Evolutionary conservation across 2,797 vertebrate species (phyloP), one percentile per base, ranked within the genome.

Genomic region (Sebastes nivosus): DNA sequence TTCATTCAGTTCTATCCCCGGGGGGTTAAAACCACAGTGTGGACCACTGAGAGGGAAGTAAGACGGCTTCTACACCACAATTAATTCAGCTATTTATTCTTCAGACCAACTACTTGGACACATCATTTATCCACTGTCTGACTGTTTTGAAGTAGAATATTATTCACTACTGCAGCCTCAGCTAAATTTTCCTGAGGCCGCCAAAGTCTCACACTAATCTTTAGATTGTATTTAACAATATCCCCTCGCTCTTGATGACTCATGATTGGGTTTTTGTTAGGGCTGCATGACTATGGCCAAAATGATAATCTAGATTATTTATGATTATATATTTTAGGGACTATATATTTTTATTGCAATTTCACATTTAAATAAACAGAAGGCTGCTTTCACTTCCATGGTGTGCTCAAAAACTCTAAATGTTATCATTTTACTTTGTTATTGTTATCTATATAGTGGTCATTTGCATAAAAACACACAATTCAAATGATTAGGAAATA

Each of bases 71-170:
- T 46, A 57, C 8, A 78, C 72, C 72, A 72, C 50, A 87, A 60
- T 65, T 70, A 82, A 86, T 58, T 80, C 64, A 75, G 24, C 72
- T 16, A 24, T 63, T 80, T 77, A 38, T 38, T 54, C 81, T 69
- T 70, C 58, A 85, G 50, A 77, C 16, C 13, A 67, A 79, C 32
- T 6, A 30, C 46, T 27, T 30, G 20, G 20, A 72, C 63, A 69
- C 68, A 79, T 79, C 5, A 61, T 77, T 78, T 70, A n/a, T 82
- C 61, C 46, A 12, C 32, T 8, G 67, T 29, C 8, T 4, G 46
- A 68, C 64, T 60, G 38, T 72, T 86, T 38, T 32, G 9, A 79
- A 69, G 46, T 64, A 55, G 6, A 55, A 38, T 8, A 18, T 77
- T 16, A 4, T 38, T 72, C 69, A 50, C 9, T 29, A 0, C 32